phyloP scores from a whole-genome alignment of 2,113 vertebrate species.

The Microtus richardsoni region DNA sequence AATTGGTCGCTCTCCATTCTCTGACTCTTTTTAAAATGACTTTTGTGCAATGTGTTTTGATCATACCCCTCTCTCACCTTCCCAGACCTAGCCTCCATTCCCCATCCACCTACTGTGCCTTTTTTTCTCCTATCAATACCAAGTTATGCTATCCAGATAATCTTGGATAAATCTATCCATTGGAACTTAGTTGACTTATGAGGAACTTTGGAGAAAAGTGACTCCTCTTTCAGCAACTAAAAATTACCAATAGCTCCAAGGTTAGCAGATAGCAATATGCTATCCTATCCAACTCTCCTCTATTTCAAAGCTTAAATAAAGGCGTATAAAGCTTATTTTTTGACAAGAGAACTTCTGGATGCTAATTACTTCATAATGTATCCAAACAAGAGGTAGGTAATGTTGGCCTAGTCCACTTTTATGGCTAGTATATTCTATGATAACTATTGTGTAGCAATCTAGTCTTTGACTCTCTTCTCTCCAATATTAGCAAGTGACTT shows the following conservation, averaged over 20 bases:
- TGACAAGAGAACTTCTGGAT: not conserved
- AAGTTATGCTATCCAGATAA: not conserved
- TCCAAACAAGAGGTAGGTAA: not conserved
- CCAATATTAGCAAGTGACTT: not conserved
- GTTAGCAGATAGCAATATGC: not conserved
- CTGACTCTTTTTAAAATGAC: not conserved
- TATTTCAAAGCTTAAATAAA: slow-evolving; percentile 19
- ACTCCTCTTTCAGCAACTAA: not conserved
- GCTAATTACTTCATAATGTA: not conserved
- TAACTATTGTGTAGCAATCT: not conserved
- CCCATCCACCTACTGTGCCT: not conserved
- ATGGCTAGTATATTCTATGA: not conserved
- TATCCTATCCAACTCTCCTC: not conserved
- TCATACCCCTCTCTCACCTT: not conserved
- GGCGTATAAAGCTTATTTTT: not conserved
- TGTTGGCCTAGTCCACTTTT: not conserved
- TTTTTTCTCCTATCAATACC: not conserved
- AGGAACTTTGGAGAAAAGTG: not conserved
- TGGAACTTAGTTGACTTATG: not conserved
- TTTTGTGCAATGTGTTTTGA: not conserved
- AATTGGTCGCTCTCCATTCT: not conserved
- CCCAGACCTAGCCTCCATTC: not conserved
- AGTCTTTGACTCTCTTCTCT: not conserved
- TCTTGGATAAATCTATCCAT: not conserved
- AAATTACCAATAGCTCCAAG: not conserved